Base-by-base conservation (phyloP, 2,797 vertebrate species). In the Diglossa cyanea region DNA sequence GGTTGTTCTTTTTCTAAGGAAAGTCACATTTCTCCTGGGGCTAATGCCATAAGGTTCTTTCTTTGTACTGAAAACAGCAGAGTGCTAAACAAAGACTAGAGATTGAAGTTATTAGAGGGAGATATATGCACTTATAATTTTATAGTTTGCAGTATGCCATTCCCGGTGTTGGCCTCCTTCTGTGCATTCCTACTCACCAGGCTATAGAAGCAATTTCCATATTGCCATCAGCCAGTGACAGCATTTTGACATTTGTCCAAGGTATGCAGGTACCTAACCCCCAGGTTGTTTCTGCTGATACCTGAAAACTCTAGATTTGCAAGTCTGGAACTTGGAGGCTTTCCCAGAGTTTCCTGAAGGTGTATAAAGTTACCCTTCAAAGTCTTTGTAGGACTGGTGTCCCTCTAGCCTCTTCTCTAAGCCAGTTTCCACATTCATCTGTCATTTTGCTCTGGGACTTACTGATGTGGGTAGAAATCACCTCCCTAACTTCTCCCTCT, bases 401-500 rank as follows among this genome's bases (percentile, higher is more conserved):
- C 54, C 45, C 54, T 65, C 70, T 39, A 9, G 42, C 47, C 65
- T 83, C 23, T 78, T 66, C 45, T 62, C 50, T 62, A 45, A 45
- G 45, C 30, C 62, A 20, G 10, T 50, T 70, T 85, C 53, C 57
- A 77, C 42, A 25, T 71, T 44, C 26, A 44, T 75, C 54, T 90
- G 47, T 62, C 58, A 62, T 68, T 83, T 61, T 78, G 35, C 57
- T 84, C 31, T 93, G 86, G 42, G 63, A 10, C 30, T 88, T 65
- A 44, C 13, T 79, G 80, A 26, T 39, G 86, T 81, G 75, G 53
- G 47, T 31, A 66, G 84, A 93, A 95, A 85, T 82, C 55, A 77
- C 75, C 35, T 82, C 86, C 53, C 61, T 82, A 75, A 73, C 44
- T 72, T 86, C 53, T 91, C 65, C 63, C 40, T 90, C 63, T 95